Evolutionary conservation across 2,888 invertebrate genomes (phyloP).

Genomic region (Epinotia ramella): DNA sequence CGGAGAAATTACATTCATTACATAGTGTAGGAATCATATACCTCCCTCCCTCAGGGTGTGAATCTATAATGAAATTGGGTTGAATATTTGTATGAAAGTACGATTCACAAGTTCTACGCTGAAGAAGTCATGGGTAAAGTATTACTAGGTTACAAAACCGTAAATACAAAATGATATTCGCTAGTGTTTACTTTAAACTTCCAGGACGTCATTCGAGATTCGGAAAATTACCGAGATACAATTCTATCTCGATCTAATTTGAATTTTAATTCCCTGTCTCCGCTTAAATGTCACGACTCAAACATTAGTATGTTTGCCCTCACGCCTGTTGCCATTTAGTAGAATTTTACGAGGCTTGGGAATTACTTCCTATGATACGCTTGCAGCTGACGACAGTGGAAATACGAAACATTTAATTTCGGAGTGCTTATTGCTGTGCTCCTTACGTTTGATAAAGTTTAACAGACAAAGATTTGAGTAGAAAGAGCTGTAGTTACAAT

Average conservation of each 20-base stretch:
- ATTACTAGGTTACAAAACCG: no score
- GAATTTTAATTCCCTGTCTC: constrained; percentile 30
- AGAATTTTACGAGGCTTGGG: constrained; percentile 33
- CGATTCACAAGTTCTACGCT: no score
- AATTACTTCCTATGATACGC: constrained; percentile 34
- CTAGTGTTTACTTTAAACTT: not conserved
- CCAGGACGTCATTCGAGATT: not conserved
- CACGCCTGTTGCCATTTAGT: constrained; percentile 20
- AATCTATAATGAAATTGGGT: no score
- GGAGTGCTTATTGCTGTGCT: constrained; percentile 5
- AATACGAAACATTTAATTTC: constrained; percentile 36
- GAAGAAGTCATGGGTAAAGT: no score
- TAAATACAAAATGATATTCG: no score
- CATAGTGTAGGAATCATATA: no score
- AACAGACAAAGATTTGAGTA: no score
- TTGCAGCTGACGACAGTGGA: constrained; percentile 15
- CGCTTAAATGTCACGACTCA: constrained; percentile 28
- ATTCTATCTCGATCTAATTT: not conserved
- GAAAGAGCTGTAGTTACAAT: no score
- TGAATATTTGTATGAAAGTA: no score
- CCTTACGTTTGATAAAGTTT: constrained; percentile 4
- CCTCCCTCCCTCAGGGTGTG: no score
- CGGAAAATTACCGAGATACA: constrained; percentile 17
- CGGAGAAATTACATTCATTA: no score
- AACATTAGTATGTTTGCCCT: constrained; percentile 36